These are phyloP conservation scores for Drosophila setifemur DNA, from an alignment of 1,140 invertebrate species.

Conservation along the genomic window DNA sequence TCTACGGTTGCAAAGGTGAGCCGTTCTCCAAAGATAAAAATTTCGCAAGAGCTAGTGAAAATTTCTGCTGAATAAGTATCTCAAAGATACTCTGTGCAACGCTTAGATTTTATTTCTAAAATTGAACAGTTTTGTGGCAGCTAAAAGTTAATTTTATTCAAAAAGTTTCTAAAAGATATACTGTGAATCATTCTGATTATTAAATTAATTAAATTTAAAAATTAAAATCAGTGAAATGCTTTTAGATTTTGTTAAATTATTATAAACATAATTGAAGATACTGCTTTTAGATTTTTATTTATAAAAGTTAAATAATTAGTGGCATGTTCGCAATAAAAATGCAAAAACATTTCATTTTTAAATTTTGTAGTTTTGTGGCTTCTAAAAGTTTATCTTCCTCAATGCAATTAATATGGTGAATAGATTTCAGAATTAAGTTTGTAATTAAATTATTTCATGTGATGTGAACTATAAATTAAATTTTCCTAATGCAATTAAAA, in stretches of 20 bases:
- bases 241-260: not conserved
- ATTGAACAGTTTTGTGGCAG: constrained; percentile 31
- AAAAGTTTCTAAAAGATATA: no score
- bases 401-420: constrained; percentile 6
- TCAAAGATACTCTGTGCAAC: constrained; percentile 7
- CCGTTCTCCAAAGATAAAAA: constrained; percentile 67
- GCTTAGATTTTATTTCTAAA: constrained; percentile 23
- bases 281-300: constrained; percentile 1
- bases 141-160: constrained; percentile 5
- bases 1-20: constrained; percentile 82
- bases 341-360: not conserved
- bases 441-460: not conserved
- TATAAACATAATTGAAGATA: no score
- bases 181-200: no score
- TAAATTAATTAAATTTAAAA: not conserved
- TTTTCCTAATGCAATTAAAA: not conserved
- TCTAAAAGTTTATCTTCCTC: not conserved
- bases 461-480: not conserved
- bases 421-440: not conserved
- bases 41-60: constrained; percentile 35
- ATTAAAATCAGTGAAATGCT: constrained; percentile 1
- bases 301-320: constrained; percentile 1
- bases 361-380: constrained; percentile 1
- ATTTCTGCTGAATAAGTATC: constrained; percentile 23
- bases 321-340: not conserved